These are phyloP conservation scores for Tragelaphus strepsiceros DNA, from an alignment of 2,113 vertebrate genomes.

Conservation along the genomic window DNA sequence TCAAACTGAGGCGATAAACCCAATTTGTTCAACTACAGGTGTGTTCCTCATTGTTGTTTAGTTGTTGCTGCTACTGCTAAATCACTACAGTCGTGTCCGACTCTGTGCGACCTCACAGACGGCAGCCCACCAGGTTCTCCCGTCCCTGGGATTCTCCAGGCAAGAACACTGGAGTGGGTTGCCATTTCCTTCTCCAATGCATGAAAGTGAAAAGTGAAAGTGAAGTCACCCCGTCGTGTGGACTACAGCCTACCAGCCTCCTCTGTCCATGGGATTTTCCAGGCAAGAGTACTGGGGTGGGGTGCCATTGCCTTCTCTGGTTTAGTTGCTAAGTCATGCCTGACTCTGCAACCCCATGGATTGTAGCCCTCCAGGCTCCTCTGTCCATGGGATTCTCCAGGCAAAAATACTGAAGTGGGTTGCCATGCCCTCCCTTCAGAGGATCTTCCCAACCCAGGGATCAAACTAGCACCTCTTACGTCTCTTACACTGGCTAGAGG, in stretches of 20 bases:
- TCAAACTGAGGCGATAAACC: neutral
- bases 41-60: neutral
- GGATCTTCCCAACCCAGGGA: neutral
- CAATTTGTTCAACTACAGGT: neutral
- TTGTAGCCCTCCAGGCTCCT: neutral
- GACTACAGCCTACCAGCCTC: too few relatives aligned
- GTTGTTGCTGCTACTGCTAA: neutral
- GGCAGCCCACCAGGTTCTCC: neutral
- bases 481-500: neutral
- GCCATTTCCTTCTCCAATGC: neutral
- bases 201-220: too few relatives aligned
- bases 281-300: neutral
- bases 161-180: neutral
- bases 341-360: neutral
- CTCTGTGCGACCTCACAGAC: neutral
- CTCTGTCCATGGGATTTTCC: neutral
- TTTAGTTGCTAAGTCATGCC: too few relatives aligned
- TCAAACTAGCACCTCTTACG: neutral
- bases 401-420: neutral
- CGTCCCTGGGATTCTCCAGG: neutral
- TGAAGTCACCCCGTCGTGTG: too few relatives aligned
- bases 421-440: neutral
- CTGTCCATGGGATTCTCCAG: neutral
- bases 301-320: neutral
- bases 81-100: neutral